Evolutionary conservation across 2,797 vertebrate species (phyloP), one percentile per base, ranked within the genome.

Genomic region (Sphenopsis melanotis): DNA sequence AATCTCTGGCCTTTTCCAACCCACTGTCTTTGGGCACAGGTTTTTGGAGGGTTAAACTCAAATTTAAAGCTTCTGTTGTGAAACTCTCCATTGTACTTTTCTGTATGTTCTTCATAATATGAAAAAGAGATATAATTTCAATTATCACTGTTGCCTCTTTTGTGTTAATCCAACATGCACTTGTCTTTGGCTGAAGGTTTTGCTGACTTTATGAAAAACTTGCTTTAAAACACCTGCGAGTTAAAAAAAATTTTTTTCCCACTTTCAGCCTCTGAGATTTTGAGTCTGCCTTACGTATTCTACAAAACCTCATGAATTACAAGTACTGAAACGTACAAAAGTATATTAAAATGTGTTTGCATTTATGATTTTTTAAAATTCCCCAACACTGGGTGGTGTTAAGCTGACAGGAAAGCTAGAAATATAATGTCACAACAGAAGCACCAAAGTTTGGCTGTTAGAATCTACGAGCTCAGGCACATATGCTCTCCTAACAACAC

Each of bases 401-500:
- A 93, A 84, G 76, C 61, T 93, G 88, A 92, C 41, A 69, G 55
- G 26, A 92, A 96, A 94, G 52, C 71, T 89, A 76, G 84, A 96
- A 96, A 95, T 92, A 52, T 20, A 90, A 75, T 46, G 44, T 69
- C 91, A 80, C 49, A 90, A 42, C 52, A 63, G 60, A 44, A 74
- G 89, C 85, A 77, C 89, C 77, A 70, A 59, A 96, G 53, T 66
- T 84, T 75, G 87, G 88, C 57, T 86, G 36, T 60, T 89, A 92
- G 76, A 95, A 88, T 87, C 74, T 49, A 66, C 16, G 34, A 96
- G 82, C 87, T 94, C 76, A 91, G 93, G 90, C 74, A 95, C 61
- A 94, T 86, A 83, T 94, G 66, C 56, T 96, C 53, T 91, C 83
- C 89, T 92, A 97, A 96, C 20, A 87, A 57, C 64, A 86, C 71